A percentile compares a stretch with the other conserved stretches of the same genome.
phyloP scores from a whole-genome alignment of 2,113 vertebrate species.

The Tympanuchus pallidicinctus region DNA sequence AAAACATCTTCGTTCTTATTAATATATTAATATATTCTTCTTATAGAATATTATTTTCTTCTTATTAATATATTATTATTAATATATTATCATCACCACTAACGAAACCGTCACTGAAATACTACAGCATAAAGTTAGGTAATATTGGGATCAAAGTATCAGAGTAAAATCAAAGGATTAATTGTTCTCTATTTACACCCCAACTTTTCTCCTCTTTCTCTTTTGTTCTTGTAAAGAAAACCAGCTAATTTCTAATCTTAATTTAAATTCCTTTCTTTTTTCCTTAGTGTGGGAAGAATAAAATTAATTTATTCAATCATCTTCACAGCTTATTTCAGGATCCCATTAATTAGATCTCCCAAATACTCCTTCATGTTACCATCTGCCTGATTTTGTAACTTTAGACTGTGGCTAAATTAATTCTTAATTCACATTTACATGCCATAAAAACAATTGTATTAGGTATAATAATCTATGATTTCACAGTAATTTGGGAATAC shows the following conservation, averaged over 20 bases:
- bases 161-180: neutral
- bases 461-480: slow-evolving; percentile 16
- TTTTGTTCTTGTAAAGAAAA: neutral
- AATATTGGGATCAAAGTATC: neutral
- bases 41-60: neutral
- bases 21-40: neutral
- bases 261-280: neutral
- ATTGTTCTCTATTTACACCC: neutral
- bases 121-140: neutral
- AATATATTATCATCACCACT: neutral
- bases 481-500: neutral
- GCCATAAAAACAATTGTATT: slow-evolving; percentile 36
- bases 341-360: neutral
- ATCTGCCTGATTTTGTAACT: slow-evolving; percentile 38
- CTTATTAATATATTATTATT: neutral
- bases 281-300: neutral
- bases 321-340: neutral
- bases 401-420: neutral
- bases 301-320: slow-evolving; percentile 6
- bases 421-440: slow-evolving; percentile 33
- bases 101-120: neutral
- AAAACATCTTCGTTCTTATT: neutral
- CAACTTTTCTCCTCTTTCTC: neutral
- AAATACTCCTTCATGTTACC: neutral
- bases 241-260: neutral